phyloP scores from a whole-genome alignment of 2,113 vertebrate species.

The Bubo bubo region DNA sequence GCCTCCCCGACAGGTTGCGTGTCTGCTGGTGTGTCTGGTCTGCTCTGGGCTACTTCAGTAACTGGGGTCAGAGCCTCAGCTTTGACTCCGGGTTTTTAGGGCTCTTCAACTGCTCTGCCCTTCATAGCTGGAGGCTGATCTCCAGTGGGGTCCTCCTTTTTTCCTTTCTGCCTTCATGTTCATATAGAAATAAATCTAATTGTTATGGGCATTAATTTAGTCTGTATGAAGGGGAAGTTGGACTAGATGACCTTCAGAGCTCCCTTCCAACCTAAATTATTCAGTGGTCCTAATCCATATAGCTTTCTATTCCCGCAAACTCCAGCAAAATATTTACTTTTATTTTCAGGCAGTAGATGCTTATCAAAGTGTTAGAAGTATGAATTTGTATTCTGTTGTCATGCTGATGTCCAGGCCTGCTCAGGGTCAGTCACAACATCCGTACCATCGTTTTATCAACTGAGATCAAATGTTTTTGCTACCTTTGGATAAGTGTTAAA shows the following conservation, averaged over 20 bases:
- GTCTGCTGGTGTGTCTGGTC: background rate
- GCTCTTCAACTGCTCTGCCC: background rate
- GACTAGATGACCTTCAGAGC: background rate
- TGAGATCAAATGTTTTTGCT: background rate
- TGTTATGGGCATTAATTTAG: background rate
- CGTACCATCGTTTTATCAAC: background rate
- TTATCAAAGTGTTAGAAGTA: background rate
- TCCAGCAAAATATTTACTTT: background rate
- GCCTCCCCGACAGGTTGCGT: fast-evolving
- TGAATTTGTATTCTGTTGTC: background rate
- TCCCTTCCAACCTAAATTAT: background rate
- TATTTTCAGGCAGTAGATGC: background rate
- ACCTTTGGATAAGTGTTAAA: background rate
- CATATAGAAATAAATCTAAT: background rate
- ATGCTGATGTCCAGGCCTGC: background rate
- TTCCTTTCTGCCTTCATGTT: background rate
- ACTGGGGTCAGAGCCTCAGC: background rate
- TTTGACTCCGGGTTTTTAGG: background rate
- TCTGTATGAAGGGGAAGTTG: background rate
- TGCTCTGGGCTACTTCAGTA: background rate
- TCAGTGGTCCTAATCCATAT: background rate
- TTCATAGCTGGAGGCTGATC: background rate
- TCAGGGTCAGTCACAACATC: background rate
- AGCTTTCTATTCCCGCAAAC: background rate
- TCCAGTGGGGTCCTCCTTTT: background rate